Evolutionary conservation across 2,797 vertebrate genomes (phyloP).

Genomic region (Leptatherina wallacei): DNA sequence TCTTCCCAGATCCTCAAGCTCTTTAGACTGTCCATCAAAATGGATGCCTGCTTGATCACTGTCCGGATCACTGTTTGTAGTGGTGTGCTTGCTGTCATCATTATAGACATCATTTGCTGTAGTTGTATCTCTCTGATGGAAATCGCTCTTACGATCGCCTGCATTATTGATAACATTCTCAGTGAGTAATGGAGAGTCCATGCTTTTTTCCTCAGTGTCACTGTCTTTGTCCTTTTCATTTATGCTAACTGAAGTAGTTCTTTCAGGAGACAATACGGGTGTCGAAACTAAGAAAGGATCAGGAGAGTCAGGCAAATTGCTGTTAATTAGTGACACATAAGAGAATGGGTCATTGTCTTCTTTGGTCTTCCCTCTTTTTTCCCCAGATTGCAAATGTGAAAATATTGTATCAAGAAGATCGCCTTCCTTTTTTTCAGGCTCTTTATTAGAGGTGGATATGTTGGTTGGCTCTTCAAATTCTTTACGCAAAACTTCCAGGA

Average conservation of each 20-base stretch:
- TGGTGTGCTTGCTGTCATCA: conserved; percentile 32
- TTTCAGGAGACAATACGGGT: conserved; percentile 41
- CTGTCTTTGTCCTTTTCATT: conserved; percentile 29
- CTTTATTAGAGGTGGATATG: conserved; percentile 29
- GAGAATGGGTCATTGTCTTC: conserved; percentile 37
- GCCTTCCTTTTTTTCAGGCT: conserved; percentile 38
- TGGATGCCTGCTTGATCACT: conserved; percentile 31
- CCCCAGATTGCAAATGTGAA: conserved; percentile 40
- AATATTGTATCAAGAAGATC: conserved; percentile 44
- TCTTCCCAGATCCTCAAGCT: conserved; percentile 80
- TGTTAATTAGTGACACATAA: conserved; percentile 44
- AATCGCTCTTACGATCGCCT: conserved; percentile 32
- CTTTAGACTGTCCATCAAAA: conserved; percentile 44
- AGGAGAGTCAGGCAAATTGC: conserved; percentile 23
- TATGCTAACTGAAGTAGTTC: conserved; percentile 18
- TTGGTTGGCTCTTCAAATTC: conserved; percentile 81
- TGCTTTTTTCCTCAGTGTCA: conserved; percentile 5
- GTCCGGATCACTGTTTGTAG: conserved; percentile 39
- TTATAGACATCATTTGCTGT: not conserved
- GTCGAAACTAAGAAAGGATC: conserved; percentile 39
- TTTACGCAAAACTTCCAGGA: conserved; percentile 87
- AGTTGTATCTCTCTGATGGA: conserved; percentile 9
- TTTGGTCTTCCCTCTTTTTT: conserved; percentile 45
- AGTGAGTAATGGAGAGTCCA: conserved; percentile 8
- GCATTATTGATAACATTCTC: conserved; percentile 20